phyloP scores from a whole-genome alignment of 2,888 invertebrate genomes.

The Ethmia dodecea region DNA sequence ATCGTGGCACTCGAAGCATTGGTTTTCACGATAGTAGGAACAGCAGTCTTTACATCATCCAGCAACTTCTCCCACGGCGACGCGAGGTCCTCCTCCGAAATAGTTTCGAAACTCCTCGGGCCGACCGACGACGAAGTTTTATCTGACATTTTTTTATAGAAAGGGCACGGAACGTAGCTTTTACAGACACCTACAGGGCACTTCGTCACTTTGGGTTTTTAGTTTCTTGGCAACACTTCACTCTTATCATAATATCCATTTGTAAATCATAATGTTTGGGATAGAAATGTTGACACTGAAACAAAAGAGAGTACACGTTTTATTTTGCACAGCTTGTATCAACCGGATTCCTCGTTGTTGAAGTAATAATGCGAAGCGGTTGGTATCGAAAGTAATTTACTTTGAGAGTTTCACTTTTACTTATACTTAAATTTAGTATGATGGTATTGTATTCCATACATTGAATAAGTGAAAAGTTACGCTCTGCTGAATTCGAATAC shows the following conservation, averaged over 20 bases:
- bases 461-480: constrained; percentile 10
- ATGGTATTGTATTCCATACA: constrained; percentile 4
- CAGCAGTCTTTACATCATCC: constrained; percentile 59
- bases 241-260: constrained; percentile 78
- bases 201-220: constrained; percentile 77
- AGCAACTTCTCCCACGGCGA: constrained; percentile 72
- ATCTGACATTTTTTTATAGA: constrained; percentile 58
- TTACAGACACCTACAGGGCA: constrained; percentile 69
- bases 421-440: constrained; percentile 25
- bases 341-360: constrained; percentile 1
- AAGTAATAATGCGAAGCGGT: constrained; percentile 22
- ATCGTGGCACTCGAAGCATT: constrained; percentile 63
- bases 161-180: constrained; percentile 62
- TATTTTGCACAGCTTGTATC: constrained; percentile 22
- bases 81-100: constrained; percentile 67
- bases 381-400: constrained; percentile 25
- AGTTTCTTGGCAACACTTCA: constrained; percentile 78
- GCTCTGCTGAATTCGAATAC: constrained; percentile 12
- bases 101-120: constrained; percentile 72
- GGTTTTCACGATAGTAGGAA: constrained; percentile 69
- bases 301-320: constrained; percentile 51
- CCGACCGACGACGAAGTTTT: constrained; percentile 70
- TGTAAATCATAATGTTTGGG: constrained; percentile 78
- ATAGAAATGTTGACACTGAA: constrained; percentile 76
- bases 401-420: constrained; percentile 31